Percentiles rank a stretch among this genome's conserved stretches.
phyloP scores from a whole-genome alignment of 2,797 vertebrate genomes.

The Distichodus sexfasciatus region DNA sequence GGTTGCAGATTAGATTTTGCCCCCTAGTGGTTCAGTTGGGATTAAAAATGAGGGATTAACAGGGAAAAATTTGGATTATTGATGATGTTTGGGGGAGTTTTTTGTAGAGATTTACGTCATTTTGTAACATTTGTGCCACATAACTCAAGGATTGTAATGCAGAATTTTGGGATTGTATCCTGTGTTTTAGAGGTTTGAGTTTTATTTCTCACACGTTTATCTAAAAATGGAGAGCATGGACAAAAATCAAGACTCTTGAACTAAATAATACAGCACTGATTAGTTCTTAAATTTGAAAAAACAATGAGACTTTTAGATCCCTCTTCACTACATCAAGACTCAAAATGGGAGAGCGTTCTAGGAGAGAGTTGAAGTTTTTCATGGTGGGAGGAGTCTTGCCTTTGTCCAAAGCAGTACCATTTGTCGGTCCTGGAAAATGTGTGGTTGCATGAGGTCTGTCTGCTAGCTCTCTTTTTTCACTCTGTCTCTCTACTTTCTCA shows the following conservation, averaged over 20 bases:
- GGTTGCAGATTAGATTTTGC: constrained; percentile 3
- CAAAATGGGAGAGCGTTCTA: neutral
- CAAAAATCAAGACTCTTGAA: too few species aligned
- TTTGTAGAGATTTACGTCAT: neutral
- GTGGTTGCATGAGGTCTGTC: constrained; percentile 12
- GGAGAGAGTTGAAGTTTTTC: constrained; percentile 14
- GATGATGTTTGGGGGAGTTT: neutral
- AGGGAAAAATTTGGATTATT: neutral
- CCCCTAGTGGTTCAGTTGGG: constrained; percentile 34
- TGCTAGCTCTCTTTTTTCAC: constrained; percentile 9
- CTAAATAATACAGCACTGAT: neutral
- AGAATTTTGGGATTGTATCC: too few species aligned
- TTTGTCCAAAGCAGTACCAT: constrained; percentile 11
- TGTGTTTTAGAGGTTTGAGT: too few species aligned
- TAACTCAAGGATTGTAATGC: too few species aligned
- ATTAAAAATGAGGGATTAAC: neutral
- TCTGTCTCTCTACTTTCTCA: neutral
- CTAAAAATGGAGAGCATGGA: neutral
- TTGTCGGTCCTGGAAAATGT: constrained; percentile 28
- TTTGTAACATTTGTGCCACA: neutral
- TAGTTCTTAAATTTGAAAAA: neutral
- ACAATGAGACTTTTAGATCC: neutral
- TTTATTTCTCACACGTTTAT: too few species aligned
- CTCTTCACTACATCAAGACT: neutral
- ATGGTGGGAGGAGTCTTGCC: constrained; percentile 15